A percentile compares a stretch with the other conserved stretches of the same genome.
phyloP scores from a whole-genome alignment of 2,113 vertebrate genomes.

The Actinemys pallida region DNA sequence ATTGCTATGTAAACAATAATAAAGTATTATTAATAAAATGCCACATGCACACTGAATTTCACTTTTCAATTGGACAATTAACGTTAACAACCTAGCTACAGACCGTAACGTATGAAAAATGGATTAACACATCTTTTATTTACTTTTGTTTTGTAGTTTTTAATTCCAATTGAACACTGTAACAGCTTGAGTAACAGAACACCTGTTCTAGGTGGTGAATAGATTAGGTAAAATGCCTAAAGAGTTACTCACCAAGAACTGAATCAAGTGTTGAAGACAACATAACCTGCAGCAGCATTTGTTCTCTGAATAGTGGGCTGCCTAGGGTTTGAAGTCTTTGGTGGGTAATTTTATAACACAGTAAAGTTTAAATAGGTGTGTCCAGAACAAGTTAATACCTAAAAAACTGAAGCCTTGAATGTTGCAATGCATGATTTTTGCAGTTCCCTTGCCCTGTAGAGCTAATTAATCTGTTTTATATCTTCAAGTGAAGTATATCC shows the following conservation, averaged over 20 bases:
- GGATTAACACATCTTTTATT: not conserved
- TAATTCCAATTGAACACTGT: not conserved
- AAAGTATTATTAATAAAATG: not conserved
- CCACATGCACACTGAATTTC: not conserved
- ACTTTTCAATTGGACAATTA: not conserved
- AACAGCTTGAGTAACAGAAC: not conserved
- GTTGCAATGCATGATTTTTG: not conserved
- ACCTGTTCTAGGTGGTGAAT: not conserved
- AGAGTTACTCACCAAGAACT: not conserved
- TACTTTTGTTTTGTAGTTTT: not conserved
- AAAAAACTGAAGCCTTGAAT: not conserved
- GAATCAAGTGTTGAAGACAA: not conserved
- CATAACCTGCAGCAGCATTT: not conserved
- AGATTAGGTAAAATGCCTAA: not conserved
- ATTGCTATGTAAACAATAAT: not conserved
- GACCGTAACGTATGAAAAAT: not conserved
- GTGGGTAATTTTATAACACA: not conserved
- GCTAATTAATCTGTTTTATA: not conserved
- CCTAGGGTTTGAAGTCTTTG: not conserved
- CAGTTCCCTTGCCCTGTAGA: not conserved
- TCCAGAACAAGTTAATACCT: not conserved
- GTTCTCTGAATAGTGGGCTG: not conserved
- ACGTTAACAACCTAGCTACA: not conserved
- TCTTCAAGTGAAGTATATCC: not conserved
- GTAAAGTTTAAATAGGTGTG: not conserved